Evolutionary conservation across 1,140 invertebrate genomes (phyloP).

Genomic region (Cydia amplana): DNA sequence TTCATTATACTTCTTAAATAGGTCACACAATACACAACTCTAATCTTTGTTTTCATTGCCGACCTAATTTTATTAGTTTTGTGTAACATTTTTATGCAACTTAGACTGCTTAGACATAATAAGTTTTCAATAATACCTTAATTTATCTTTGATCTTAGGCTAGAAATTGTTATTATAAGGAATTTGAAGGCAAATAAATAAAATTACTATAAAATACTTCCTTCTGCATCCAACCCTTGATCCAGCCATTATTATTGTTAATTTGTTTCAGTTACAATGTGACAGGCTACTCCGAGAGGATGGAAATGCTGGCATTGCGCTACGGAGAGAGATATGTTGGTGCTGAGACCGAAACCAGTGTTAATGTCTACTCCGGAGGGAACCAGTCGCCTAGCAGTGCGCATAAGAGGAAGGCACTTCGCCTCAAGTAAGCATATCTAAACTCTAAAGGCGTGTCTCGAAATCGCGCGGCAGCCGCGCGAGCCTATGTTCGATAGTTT

Average conservation of each 20-base stretch:
- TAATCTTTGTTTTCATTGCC: background rate
- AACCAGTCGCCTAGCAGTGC: constrained; percentile 79
- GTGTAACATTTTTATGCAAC: background rate
- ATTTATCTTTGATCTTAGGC: too few relatives aligned
- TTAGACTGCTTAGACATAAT: too few relatives aligned
- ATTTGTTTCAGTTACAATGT: constrained; percentile 82
- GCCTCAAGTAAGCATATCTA: constrained; percentile 67
- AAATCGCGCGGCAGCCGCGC: too few relatives aligned
- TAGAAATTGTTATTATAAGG: too few relatives aligned
- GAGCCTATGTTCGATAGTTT: too few relatives aligned
- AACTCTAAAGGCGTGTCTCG: too few relatives aligned
- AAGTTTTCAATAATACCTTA: too few relatives aligned
- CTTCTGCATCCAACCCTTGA: too few relatives aligned
- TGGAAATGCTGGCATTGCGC: constrained; percentile 81
- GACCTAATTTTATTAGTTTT: background rate
- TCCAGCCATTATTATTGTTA: background rate
- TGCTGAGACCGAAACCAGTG: constrained; percentile 82
- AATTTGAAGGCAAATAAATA: too few relatives aligned
- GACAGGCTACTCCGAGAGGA: constrained; percentile 81
- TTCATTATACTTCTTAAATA: constrained; percentile 35
- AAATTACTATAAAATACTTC: background rate
- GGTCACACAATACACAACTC: background rate
- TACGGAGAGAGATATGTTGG: constrained; percentile 83
- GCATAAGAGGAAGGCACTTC: constrained; percentile 78
- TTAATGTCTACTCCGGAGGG: constrained; percentile 81